These are phyloP conservation scores for Mionectes macconnelli DNA, from an alignment of 2,113 vertebrate species.

Conservation along the genomic window DNA sequence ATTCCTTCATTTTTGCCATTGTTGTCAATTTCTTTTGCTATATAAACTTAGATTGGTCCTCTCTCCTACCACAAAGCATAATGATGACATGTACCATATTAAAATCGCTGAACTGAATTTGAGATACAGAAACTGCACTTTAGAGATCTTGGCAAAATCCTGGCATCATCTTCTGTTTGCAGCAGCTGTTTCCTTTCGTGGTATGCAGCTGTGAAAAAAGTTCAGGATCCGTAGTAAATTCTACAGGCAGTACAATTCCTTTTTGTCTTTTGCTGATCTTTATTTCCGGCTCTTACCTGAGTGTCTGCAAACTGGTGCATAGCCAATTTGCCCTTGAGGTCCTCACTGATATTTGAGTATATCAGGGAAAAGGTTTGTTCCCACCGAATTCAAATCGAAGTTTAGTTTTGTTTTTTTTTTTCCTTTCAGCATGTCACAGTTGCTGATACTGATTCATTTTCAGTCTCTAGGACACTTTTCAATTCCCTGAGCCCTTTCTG, in stretches of 20 bases:
- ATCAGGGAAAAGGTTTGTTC: constrained; percentile 17
- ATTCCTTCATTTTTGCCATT: background rate
- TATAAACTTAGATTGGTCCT: background rate
- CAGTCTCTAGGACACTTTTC: background rate
- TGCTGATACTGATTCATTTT: constrained; percentile 37
- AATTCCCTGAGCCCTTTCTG: constrained; percentile 19
- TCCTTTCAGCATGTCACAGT: background rate
- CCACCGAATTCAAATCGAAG: background rate
- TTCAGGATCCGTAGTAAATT: constrained; percentile 24
- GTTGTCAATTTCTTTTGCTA: background rate
- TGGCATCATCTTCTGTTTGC: constrained; percentile 5
- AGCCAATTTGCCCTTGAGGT: constrained; percentile 53
- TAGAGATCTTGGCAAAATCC: constrained; percentile 32
- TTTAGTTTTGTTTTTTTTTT: background rate
- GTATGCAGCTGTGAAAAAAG: constrained; percentile 47
- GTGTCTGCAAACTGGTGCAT: background rate
- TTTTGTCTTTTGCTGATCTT: constrained; percentile 52
- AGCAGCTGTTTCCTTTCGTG: constrained; percentile 51
- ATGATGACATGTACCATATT: background rate
- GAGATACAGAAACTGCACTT: background rate
- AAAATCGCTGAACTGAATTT: background rate
- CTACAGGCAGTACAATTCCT: constrained; percentile 17
- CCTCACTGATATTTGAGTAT: constrained; percentile 10
- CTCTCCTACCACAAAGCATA: background rate
- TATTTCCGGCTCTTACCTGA: constrained; percentile 42